Conservation (phyloP, 2,888 invertebrate species). For the Cryptosula pallasiana region DNA sequence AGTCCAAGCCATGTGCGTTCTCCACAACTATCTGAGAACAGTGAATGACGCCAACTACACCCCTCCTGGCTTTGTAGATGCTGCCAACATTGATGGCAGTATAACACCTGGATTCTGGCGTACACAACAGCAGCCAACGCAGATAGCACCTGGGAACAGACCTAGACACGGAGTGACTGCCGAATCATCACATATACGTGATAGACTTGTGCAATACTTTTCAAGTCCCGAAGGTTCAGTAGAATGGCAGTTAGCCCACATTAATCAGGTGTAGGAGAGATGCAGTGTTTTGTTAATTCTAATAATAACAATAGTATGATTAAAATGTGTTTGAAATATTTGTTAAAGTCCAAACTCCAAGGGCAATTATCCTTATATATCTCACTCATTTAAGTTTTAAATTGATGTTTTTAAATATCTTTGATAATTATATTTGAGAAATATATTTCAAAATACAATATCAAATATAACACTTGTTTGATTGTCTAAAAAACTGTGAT, state of each 20-base stretch:
- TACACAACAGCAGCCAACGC: not conserved
- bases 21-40: not conserved
- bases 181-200: not conserved
- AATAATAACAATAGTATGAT: too few relatives aligned
- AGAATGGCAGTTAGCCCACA: not conserved
- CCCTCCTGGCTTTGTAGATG: conserved; percentile 5
- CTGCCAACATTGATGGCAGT: not conserved
- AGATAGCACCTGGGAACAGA: not conserved
- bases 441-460: too few relatives aligned
- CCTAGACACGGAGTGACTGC: not conserved
- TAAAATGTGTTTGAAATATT: too few relatives aligned
- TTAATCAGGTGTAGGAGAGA: not conserved
- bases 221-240: not conserved
- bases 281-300: too few relatives aligned
- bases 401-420: too few relatives aligned
- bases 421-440: too few relatives aligned
- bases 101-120: not conserved
- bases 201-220: not conserved
- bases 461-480: too few relatives aligned
- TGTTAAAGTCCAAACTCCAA: too few relatives aligned
- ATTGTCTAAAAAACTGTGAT: too few relatives aligned
- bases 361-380: too few relatives aligned
- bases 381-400: too few relatives aligned
- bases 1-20: not conserved
- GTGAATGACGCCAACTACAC: not conserved